Evolutionary conservation across 2,888 invertebrate species (phyloP), one percentile per base, ranked within the genome.

Genomic region (Galeruca laticollis): DNA sequence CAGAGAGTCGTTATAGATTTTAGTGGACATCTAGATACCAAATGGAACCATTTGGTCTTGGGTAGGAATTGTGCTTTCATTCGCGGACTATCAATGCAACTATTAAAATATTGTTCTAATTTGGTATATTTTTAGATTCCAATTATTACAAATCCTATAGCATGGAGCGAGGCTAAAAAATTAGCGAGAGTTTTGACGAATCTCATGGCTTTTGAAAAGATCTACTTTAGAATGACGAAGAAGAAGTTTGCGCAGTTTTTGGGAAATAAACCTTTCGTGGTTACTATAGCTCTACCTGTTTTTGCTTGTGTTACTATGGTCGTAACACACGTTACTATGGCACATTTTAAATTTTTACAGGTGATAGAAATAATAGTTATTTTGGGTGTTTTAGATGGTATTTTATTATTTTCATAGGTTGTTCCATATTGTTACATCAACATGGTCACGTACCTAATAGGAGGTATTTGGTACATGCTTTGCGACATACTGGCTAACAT

Each of bases 361-460:
- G 88, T 91, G 37, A 31, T 5, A 5, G 59, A 1, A 20, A 47
- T 68, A 6, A 37, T 13, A 56, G 21, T 5, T 13, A 65, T 1
- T 49, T 35, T 54, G 51, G 2, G 18, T n/a, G n/a, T n/a, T n/a
- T n/a, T n/a, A n/a, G n/a, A n/a, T n/a, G n/a, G n/a, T n/a, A n/a
- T n/a, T n/a, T n/a, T n/a, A n/a, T n/a, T n/a, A 43, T n/a, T 47
- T 79, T 80, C 6, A 33, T 75, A 88, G 87, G 87, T 89, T 0
- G 84, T 92, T 35, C 92, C 92, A 0, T 92, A 92, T 75, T 90
- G 92, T 59, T 90, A 91, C 77, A 84, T 93, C 76, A 92, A 92
- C 79, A 90, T 90, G 54, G 81, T 92, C 54, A 92, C 91, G 0
- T 92, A 91, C 74, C 87, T 92, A 81, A 82, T 92, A 52, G 92